A percentile compares a stretch with the other conserved stretches of the same genome.
phyloP scores from a whole-genome alignment of 2,888 invertebrate species.

The Trichacis sp. region DNA sequence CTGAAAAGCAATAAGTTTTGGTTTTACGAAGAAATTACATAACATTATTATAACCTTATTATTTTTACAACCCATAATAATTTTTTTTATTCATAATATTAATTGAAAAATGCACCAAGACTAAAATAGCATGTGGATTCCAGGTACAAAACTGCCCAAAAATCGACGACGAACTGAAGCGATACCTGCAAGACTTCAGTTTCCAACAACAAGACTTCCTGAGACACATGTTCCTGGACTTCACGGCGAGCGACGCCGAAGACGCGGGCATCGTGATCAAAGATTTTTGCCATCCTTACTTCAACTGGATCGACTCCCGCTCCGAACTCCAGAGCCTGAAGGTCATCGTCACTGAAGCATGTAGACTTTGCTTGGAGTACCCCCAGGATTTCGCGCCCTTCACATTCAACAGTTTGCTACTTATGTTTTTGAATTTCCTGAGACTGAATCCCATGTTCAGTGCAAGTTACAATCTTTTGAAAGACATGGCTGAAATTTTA shows the following conservation, averaged over 20 bases:
- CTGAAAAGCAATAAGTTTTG: no score
- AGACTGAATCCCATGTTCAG: no score
- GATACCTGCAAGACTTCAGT: constrained; percentile 24
- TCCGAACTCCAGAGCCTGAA: constrained; percentile 49
- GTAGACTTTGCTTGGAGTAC: constrained; percentile 51
- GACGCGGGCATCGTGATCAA: constrained; percentile 43
- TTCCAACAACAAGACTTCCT: constrained; percentile 49
- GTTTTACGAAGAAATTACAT: no score
- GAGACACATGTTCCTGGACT: constrained; percentile 52
- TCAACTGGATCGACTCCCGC: constrained; percentile 47
- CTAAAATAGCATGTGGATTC: no score
- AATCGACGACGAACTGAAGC: constrained; percentile 26
- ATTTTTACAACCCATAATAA: no score
- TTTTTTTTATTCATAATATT: no score
- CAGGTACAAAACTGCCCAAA: constrained; percentile 31
- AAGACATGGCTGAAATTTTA: constrained; percentile 3
- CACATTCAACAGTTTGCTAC: constrained; percentile 48
- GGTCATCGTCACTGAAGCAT: constrained; percentile 52
- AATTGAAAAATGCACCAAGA: no score
- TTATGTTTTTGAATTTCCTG: no score
- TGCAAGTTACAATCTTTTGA: no score
- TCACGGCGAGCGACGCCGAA: constrained; percentile 46
- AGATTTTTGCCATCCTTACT: constrained; percentile 17
- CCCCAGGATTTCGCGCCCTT: constrained; percentile 42
- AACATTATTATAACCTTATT: no score